phyloP scores from a whole-genome alignment of 2,113 vertebrate species.

The Channa maculata region DNA sequence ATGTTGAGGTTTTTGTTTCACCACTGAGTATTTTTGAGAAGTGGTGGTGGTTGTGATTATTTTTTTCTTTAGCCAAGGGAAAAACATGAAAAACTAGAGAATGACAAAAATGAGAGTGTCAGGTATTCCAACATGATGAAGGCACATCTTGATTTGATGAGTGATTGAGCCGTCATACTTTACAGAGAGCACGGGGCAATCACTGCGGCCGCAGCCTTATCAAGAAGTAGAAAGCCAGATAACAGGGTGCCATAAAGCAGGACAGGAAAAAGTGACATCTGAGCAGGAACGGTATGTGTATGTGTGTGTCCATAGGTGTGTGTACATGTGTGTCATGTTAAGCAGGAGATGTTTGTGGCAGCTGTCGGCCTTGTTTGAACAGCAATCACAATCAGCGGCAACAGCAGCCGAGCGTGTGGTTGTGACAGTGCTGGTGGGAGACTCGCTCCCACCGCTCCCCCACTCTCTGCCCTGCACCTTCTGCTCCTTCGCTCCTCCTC shows the following conservation, averaged over 20 bases:
- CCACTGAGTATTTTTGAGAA: no score
- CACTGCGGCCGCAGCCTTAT: constrained; percentile 61
- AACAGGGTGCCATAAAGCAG: constrained; percentile 73
- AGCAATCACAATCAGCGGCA: constrained; percentile 77
- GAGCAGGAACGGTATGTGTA: constrained; percentile 27
- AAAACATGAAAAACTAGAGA: neutral
- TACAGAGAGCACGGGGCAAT: constrained; percentile 66
- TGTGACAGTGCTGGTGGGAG: constrained; percentile 67
- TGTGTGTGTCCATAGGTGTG: constrained; percentile 47
- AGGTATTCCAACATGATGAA: constrained; percentile 29
- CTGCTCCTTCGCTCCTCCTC: constrained; percentile 8
- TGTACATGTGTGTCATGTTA: constrained; percentile 49
- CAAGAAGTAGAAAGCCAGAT: constrained; percentile 59
- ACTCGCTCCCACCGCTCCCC: constrained; percentile 13
- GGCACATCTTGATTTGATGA: constrained; percentile 63
- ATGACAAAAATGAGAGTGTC: constrained; percentile 8
- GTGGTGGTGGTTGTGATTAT: neutral
- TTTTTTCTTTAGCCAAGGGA: neutral
- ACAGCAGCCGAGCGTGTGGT: constrained; percentile 70
- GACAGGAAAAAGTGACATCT: constrained; percentile 42
- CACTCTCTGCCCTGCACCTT: constrained; percentile 11
- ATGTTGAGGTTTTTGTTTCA: no score
- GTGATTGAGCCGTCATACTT: constrained; percentile 71
- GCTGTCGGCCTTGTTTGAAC: constrained; percentile 79
- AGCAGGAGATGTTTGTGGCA: constrained; percentile 77